A percentile compares a stretch with the other conserved stretches of the same genome.
phyloP scores from a whole-genome alignment of 2,888 invertebrate species.

The Phaonia tiefii region DNA sequence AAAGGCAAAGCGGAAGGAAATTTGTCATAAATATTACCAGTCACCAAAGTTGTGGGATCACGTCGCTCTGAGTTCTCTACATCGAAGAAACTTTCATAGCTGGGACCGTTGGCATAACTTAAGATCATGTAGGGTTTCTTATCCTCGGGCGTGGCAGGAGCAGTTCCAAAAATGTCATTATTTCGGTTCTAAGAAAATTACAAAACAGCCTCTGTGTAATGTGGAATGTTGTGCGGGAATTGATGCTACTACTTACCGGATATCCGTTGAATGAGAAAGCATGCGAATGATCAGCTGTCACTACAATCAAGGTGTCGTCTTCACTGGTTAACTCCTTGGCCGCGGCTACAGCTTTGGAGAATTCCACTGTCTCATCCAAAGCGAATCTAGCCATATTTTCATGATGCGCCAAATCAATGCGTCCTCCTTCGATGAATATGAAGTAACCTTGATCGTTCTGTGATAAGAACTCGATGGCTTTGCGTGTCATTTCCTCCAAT shows the following conservation, averaged over 20 bases:
- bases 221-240: neutral
- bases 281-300: constrained; percentile 91
- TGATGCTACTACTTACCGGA: constrained; percentile 79
- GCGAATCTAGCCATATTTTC: constrained; percentile 76
- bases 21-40: constrained; percentile 71
- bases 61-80: constrained; percentile 70
- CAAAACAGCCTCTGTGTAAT: neutral
- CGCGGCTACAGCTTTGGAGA: constrained; percentile 86
- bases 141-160: constrained; percentile 79
- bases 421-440: constrained; percentile 87
- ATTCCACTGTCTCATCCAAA: constrained; percentile 83
- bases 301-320: constrained; percentile 89
- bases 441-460: constrained; percentile 87
- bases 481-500: constrained; percentile 89
- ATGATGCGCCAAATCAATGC: constrained; percentile 79
- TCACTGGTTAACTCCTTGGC: constrained; percentile 84
- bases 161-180: constrained; percentile 73
- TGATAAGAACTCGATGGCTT: constrained; percentile 87
- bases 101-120: constrained; percentile 89
- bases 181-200: constrained; percentile 71
- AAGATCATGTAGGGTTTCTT: constrained; percentile 85
- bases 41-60: constrained; percentile 74
- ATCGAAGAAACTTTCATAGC: constrained; percentile 80
- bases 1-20: constrained; percentile 83
- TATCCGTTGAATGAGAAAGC: constrained; percentile 89